These are phyloP conservation scores for Hermaeophaga mercurialis DNA, from an alignment of 2,888 invertebrate species.

Conservation along the genomic window DNA sequence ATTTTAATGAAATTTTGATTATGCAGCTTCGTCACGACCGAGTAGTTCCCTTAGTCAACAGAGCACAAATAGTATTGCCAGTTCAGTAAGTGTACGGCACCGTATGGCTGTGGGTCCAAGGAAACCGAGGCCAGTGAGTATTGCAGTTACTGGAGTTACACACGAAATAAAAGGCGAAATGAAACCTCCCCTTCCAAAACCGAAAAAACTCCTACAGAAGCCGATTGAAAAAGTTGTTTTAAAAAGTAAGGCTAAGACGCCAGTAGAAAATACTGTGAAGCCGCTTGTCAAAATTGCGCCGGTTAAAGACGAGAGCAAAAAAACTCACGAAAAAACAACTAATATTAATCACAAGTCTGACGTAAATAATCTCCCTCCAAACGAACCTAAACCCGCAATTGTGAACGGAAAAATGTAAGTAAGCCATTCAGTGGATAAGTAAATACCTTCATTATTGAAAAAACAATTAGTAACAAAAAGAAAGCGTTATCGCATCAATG, in stretches of 20 bases:
- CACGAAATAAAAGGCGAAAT: conserved; percentile 53
- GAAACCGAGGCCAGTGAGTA: conserved; percentile 80
- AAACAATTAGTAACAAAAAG: too few relatives aligned
- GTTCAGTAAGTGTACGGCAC: conserved; percentile 63
- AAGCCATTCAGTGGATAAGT: conserved; percentile 3
- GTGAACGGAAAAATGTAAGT: conserved; percentile 34
- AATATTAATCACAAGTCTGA: conserved; percentile 27
- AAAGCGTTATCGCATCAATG: too few relatives aligned
- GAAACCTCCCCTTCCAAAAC: conserved; percentile 61
- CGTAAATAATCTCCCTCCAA: conserved; percentile 24
- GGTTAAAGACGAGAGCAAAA: conserved; percentile 30
- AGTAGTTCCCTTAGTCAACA: conserved; percentile 83
- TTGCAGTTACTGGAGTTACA: conserved; percentile 83
- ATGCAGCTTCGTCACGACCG: conserved; percentile 76
- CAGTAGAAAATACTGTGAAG: conserved; percentile 42
- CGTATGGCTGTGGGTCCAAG: conserved; percentile 67
- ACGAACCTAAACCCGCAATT: conserved; percentile 16
- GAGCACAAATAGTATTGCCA: conserved; percentile 66
- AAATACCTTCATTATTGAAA: too few relatives aligned
- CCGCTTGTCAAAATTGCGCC: conserved; percentile 16
- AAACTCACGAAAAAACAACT: conserved; percentile 38
- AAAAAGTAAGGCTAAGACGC: conserved; percentile 35
- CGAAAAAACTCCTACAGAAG: conserved; percentile 53
- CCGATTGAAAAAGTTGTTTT: conserved; percentile 36
- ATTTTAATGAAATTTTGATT: background rate